Evolutionary conservation across 2,888 invertebrate genomes (phyloP), one percentile per base, ranked within the genome.

Genomic region (Dimorphilus gyrociliatus): DNA sequence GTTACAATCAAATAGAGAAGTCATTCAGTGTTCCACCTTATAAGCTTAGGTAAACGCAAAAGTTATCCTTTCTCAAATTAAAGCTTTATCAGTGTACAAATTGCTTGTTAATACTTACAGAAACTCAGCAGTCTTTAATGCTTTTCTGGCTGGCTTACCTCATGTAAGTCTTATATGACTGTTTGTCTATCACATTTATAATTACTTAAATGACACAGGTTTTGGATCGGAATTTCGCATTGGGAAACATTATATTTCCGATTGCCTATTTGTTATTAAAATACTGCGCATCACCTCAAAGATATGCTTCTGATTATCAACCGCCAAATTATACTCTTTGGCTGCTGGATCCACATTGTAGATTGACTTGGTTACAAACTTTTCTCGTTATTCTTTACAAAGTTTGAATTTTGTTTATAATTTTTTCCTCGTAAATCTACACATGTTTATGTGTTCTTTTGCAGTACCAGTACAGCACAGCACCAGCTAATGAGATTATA

Each of bases 361-460:
- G 94, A 3, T 70, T 82, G 24, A 79, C 81, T 43, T 97, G 97
- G 94, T 72, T 97, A 12, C 78, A 82, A 72, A 74, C 90, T 1
- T 64, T 92, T 14, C 73, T 92, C 10, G 84, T 94, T 10, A 74
- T 94, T 32, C 69, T 97, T 1, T 97, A 97, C 56, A 97, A 97
- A 75, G 86, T 84, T 61, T 45, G 37, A 37, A n/a, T n/a, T n/a
- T 7, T 23, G 17, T n/a, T 8, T 23, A n/a, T 28, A 8, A 28
- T 23, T 23, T n/a, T 10, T n/a, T 28, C 8, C 30, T 8, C 8
- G n/a, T 13, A 13, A 5, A n/a, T 6, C 13, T 13, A 8, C 25
- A 1, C 6, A n/a, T n/a, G n/a, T n/a, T n/a, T n/a, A n/a, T n/a
- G n/a, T n/a, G 13, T 7, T 7, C 8, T 13, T 31, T 16, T 38